Conservation (phyloP, 2,888 invertebrate species). For the Mythimna ferrago region DNA sequence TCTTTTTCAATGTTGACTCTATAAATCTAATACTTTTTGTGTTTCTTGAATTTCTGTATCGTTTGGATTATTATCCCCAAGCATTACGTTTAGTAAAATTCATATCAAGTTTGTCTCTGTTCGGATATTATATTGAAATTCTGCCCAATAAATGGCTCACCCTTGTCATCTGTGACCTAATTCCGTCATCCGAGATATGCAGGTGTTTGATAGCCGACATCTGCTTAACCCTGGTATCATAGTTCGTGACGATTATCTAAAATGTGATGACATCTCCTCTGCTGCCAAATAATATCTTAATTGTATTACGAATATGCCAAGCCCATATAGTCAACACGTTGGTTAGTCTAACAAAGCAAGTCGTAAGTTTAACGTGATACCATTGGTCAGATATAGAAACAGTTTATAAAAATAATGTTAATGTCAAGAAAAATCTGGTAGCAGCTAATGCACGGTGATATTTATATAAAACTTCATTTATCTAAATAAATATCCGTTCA, state of each 20-base stretch:
- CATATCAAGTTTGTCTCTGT: background rate
- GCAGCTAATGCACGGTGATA: conserved; percentile 1
- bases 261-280: conserved; percentile 3
- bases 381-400: background rate
- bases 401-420: background rate
- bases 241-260: conserved; percentile 15
- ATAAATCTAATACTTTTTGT: no score
- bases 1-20: no score
- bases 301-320: background rate
- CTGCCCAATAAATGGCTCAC: conserved; percentile 1
- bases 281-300: background rate
- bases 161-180: conserved; percentile 29
- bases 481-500: conserved; percentile 18
- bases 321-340: background rate
- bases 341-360: no score
- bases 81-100: background rate
- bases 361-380: background rate
- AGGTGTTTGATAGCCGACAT: conserved; percentile 27
- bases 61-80: background rate
- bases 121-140: background rate
- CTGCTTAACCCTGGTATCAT: conserved; percentile 27
- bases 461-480: conserved; percentile 5
- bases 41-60: background rate
- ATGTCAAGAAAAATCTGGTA: background rate
- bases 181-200: conserved; percentile 16